Evolutionary conservation across 64 coral and sea anemone species (phyloP).

Genomic region (Cladopsammia gracilis): DNA sequence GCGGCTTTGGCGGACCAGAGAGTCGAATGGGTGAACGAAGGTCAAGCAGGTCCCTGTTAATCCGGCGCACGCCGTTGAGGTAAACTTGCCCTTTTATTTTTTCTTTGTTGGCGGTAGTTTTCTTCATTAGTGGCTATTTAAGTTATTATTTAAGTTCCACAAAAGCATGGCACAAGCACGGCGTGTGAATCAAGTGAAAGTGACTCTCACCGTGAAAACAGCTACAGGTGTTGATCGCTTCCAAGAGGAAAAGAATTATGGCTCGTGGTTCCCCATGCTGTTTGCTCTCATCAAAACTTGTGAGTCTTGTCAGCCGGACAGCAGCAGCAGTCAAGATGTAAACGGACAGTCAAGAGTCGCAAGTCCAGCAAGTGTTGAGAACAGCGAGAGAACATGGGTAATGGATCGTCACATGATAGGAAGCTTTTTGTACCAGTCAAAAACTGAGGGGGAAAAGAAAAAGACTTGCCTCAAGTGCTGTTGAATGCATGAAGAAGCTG

Average conservation of each 20-base stretch:
- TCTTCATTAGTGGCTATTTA: too few relatives aligned
- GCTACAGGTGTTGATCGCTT: conserved; percentile 55
- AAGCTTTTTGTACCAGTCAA: conserved; percentile 32
- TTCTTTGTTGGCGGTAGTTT: too few relatives aligned
- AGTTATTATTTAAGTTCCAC: too few relatives aligned
- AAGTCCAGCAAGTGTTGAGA: background rate
- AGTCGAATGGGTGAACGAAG: too few relatives aligned
- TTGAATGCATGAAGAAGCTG: conserved; percentile 50
- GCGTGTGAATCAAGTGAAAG: too few relatives aligned
- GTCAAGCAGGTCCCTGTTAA: too few relatives aligned
- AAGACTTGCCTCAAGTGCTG: conserved; percentile 1
- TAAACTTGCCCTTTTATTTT: too few relatives aligned
- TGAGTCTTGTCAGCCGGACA: conserved; percentile 35
- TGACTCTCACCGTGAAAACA: conserved; percentile 55
- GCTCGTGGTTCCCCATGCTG: conserved; percentile 43
- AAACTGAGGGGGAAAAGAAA: conserved; percentile 9
- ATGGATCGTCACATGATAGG: background rate
- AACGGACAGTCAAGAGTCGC: background rate
- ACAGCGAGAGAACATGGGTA: conserved; percentile 11
- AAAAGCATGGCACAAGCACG: too few relatives aligned
- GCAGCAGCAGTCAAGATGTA: conserved; percentile 29
- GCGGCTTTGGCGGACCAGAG: too few relatives aligned
- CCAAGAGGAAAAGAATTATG: conserved; percentile 71
- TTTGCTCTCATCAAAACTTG: conserved; percentile 47
- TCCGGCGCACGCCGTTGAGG: too few relatives aligned